These are phyloP conservation scores for Solenodon paradoxus DNA, from an alignment of 2,113 vertebrate genomes.

Conservation along the genomic window DNA sequence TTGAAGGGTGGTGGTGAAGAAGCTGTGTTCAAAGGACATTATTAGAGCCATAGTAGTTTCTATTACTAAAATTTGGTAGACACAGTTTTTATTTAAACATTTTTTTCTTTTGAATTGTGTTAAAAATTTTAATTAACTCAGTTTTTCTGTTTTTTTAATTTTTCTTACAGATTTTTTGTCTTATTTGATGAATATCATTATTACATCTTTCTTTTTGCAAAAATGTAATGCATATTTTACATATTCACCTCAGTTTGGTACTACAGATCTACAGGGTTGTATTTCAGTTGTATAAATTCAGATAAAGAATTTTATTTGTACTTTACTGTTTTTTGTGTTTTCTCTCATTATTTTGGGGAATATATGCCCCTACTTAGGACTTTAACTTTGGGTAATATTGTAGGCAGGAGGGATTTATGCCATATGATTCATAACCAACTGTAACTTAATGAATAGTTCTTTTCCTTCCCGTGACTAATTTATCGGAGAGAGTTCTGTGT, in stretches of 20 bases:
- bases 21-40: not conserved
- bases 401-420: not conserved
- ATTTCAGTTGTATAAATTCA: conserved; percentile 24
- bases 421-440: not conserved
- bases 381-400: not conserved
- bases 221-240: not conserved
- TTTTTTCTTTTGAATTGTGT: conserved; percentile 45
- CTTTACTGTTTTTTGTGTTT: conserved; percentile 18
- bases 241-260: not conserved
- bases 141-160: not conserved
- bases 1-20: not conserved
- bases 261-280: conserved; percentile 7
- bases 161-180: conserved; percentile 1
- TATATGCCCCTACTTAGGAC: not conserved
- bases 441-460: conserved; percentile 45
- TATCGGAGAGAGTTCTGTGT: conserved; percentile 41
- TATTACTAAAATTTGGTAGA: not conserved
- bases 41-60: not conserved
- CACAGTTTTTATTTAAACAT: not conserved
- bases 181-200: not conserved
- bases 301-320: conserved; percentile 10
- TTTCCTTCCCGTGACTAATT: conserved; percentile 38
- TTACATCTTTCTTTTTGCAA: not conserved
- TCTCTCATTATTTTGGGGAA: conserved; percentile 24
- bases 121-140: conserved; percentile 20